These are phyloP conservation scores for Dolichallabes microphthalmus DNA, from an alignment of 2,113 vertebrate genomes.

Conservation along the genomic window DNA sequence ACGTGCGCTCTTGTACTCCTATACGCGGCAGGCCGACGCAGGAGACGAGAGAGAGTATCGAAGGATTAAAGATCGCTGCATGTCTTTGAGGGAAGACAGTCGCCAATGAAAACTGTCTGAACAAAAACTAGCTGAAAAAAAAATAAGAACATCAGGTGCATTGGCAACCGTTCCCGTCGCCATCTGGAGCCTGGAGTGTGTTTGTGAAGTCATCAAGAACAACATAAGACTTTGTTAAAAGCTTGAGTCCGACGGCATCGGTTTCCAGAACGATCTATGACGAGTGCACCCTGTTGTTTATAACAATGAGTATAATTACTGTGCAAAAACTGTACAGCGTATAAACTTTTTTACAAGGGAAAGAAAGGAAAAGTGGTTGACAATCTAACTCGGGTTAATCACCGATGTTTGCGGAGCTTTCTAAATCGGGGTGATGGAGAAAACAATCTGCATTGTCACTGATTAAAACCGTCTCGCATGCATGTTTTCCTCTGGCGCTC, in stretches of 20 bases:
- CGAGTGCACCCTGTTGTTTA: background rate
- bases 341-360: background rate
- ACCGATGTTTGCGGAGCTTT: background rate
- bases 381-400: background rate
- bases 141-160: too few species aligned
- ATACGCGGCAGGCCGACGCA: too few species aligned
- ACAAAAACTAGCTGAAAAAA: too few species aligned
- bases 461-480: background rate
- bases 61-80: too few species aligned
- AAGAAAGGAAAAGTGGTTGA: background rate
- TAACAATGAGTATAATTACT: background rate
- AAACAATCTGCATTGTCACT: background rate
- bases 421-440: background rate
- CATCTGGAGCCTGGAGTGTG: too few species aligned
- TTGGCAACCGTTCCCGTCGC: too few species aligned
- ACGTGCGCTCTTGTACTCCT: too few species aligned
- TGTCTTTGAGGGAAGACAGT: too few species aligned
- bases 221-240: too few species aligned
- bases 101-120: too few species aligned
- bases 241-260: background rate
- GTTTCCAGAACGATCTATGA: background rate
- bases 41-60: too few species aligned
- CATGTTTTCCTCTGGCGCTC: background rate
- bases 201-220: too few species aligned
- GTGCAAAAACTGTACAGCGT: background rate